Evolutionary conservation across 2,113 vertebrate species (phyloP), one percentile per base, ranked within the genome.

Genomic region (Cisticola juncidis): DNA sequence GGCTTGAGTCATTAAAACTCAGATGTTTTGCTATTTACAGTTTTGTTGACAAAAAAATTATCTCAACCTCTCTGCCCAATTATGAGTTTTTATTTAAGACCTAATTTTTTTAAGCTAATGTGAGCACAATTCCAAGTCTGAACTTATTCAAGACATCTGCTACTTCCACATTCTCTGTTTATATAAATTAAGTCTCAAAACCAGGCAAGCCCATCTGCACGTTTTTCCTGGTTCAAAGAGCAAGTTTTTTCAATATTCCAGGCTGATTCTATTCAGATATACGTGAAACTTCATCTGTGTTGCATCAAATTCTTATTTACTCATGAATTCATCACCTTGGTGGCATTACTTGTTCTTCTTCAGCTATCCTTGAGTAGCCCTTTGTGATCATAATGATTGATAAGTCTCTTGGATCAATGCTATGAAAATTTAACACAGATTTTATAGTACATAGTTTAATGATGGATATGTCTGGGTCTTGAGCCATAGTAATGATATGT

Each of bases 331-430:
- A 35, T 96, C 91, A 92, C 72, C 64, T 90, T 86, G 26, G 83
- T 93, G 54, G 76, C 50, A 88, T 78, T 68, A 29, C 48, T 88
- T 66, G 18, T 26, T 95, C 82, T 92, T 78, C 70, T 90, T 33
- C 80, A 88, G 42, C 54, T 93, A 83, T 83, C 79, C 90, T 94
- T 96, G 71, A 83, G 58, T 81, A 95, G 79, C 88, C 95, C 92
- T 96, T 95, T 90, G 80, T 86, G 82, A 81, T 96, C 94, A 86
- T 33, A 33, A 83, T 90, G 88, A 95, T 81, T 95, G 95, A 90
- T 96, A 93, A 92, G 86, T 92, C 92, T 90, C 86, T 95, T 92
- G 64, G 76, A 96, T 90, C 82, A 90, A 92, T 93, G 88, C 47
- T 81, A 74, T 50, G 85, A 93, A 85, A 82, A 47, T 92, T 95